Conservation (phyloP, 2,797 vertebrate genomes). For the Phaenicophaeus curvirostris region DNA sequence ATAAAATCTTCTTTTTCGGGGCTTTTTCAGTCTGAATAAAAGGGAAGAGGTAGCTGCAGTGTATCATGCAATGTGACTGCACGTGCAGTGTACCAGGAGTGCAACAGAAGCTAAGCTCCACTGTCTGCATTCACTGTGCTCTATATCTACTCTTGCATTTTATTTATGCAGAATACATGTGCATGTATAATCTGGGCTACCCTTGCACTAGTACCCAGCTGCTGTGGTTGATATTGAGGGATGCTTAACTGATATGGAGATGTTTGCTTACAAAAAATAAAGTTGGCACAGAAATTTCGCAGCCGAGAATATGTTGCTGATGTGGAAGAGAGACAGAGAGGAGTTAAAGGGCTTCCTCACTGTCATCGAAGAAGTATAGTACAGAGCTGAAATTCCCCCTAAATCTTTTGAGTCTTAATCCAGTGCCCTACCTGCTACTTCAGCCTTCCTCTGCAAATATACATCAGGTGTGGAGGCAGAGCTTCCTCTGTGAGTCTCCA, state of each 20-base stretch:
- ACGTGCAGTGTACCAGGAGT: rapidly evolving
- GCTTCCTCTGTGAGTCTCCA: background rate
- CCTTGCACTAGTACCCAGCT: background rate
- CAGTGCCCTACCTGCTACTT: background rate
- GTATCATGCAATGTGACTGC: background rate
- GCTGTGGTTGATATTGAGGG: background rate
- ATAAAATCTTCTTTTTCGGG: background rate
- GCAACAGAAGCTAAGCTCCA: background rate
- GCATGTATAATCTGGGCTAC: background rate
- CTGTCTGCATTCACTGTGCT: background rate
- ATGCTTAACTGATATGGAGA: background rate
- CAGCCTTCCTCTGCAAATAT: background rate
- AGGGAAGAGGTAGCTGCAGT: background rate
- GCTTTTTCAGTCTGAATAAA: background rate
- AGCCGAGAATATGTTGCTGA: background rate
- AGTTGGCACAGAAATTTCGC: background rate
- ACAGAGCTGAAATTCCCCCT: background rate
- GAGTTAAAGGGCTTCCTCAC: background rate
- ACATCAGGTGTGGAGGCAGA: background rate
- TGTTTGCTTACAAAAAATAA: background rate
- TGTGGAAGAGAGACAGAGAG: background rate
- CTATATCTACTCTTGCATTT: background rate
- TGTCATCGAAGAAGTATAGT: background rate
- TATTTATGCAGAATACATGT: background rate
- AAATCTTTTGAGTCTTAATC: background rate